phyloP scores from a whole-genome alignment of 1,140 invertebrate species.

The Cyrtorhinus lividipennis region DNA sequence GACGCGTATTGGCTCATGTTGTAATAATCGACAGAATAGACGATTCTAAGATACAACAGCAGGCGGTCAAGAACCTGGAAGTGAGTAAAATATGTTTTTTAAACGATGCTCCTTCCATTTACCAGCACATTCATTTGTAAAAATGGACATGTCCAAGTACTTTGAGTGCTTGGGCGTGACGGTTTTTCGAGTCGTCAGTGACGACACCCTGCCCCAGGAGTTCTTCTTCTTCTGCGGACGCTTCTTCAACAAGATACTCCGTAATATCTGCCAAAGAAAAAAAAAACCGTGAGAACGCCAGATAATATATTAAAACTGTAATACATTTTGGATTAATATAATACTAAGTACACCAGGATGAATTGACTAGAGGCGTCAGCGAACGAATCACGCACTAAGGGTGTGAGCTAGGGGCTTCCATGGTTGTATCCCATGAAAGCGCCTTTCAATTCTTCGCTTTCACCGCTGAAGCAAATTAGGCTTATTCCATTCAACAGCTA shows the following conservation, averaged over 20 bases:
- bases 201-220: constrained; percentile 57
- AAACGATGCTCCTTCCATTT: neutral
- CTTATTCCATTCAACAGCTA: too few species aligned
- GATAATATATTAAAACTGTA: too few species aligned
- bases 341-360: too few species aligned
- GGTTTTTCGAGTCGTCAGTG: constrained; percentile 11
- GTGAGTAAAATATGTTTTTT: neutral
- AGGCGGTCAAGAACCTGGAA: constrained; percentile 59
- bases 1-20: constrained; percentile 98
- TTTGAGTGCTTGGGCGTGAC: constrained; percentile 1
- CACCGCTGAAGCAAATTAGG: too few species aligned
- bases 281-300: too few species aligned
- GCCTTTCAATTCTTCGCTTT: too few species aligned
- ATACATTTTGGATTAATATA: too few species aligned
- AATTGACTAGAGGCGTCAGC: too few species aligned
- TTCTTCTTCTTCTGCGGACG: constrained; percentile 95
- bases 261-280: constrained; percentile 72
- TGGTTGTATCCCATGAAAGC: too few species aligned
- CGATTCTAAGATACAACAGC: constrained; percentile 85
- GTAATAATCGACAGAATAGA: constrained; percentile 98
- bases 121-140: neutral
- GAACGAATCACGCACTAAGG: too few species aligned
- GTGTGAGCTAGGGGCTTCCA: too few species aligned
- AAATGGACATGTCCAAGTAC: neutral
- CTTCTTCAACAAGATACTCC: constrained; percentile 96